Conservation (phyloP, 1,140 invertebrate species). For the Tachypleus tridentatus region DNA sequence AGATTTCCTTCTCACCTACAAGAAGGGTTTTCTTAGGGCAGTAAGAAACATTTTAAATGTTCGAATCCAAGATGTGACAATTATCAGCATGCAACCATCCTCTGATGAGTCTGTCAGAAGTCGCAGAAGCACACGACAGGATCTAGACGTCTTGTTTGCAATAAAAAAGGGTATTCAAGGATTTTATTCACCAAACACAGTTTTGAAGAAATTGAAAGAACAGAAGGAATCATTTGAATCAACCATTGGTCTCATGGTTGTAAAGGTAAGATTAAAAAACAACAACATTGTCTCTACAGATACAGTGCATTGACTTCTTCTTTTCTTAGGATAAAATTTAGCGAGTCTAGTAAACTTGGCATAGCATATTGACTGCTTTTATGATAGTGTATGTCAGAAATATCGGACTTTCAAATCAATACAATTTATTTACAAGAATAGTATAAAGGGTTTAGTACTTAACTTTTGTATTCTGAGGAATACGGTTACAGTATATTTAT, state of each 20-base stretch:
- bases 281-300: too few relatives aligned
- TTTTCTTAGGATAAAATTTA: too few relatives aligned
- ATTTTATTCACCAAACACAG: conserved; percentile 46
- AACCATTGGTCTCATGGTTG: conserved; percentile 55
- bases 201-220: conserved; percentile 52
- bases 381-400: too few relatives aligned
- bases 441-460: too few relatives aligned
- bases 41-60: conserved; percentile 47
- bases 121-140: conserved; percentile 5
- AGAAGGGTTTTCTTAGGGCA: conserved; percentile 65
- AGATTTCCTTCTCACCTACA: conserved; percentile 71
- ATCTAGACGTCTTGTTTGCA: conserved; percentile 78
- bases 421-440: too few relatives aligned
- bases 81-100: conserved; percentile 54
- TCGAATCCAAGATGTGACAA: conserved; percentile 37
- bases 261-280: conserved; percentile 10
- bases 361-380: too few relatives aligned
- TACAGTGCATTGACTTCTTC: too few relatives aligned
- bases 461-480: too few relatives aligned
- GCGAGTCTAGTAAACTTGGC: too few relatives aligned
- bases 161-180: conserved; percentile 44
- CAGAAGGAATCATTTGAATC: conserved; percentile 62
- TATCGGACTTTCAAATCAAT: too few relatives aligned
- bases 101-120: too few relatives aligned
- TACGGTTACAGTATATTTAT: too few relatives aligned